Percentiles rank a stretch among this genome's conserved stretches.
These are phyloP conservation scores for Oriolus oriolus DNA, from an alignment of 2,113 vertebrate genomes.

Conservation along the genomic window DNA sequence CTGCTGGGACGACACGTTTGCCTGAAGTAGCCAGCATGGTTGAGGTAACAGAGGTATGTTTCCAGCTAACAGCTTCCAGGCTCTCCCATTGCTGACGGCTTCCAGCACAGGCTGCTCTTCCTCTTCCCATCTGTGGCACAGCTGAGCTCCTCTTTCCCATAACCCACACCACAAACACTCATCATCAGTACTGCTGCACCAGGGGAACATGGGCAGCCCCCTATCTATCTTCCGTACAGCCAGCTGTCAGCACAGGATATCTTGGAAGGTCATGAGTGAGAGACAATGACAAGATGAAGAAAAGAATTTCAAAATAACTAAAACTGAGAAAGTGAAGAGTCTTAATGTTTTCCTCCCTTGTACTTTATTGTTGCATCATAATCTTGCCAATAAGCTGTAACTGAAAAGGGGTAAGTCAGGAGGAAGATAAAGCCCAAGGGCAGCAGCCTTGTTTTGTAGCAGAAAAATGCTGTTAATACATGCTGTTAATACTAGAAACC, in stretches of 20 bases:
- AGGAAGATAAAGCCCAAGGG: background rate
- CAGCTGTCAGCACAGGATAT: background rate
- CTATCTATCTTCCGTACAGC: background rate
- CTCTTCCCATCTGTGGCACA: background rate
- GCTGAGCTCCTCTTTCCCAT: background rate
- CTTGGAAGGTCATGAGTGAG: background rate
- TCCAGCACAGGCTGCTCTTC: background rate
- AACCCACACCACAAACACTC: background rate
- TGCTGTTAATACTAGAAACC: background rate
- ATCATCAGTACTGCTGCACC: background rate
- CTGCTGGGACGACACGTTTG: background rate
- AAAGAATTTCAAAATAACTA: background rate
- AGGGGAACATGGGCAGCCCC: background rate
- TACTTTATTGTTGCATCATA: background rate
- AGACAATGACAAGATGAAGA: background rate
- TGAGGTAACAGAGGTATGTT: background rate
- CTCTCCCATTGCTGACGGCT: background rate
- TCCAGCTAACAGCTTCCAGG: background rate
- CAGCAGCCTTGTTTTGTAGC: background rate
- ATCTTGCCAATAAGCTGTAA: background rate
- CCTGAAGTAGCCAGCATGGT: accelerated
- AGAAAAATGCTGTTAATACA: background rate
- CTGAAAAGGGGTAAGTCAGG: background rate
- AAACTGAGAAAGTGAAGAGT: background rate
- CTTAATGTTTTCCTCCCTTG: background rate